These are phyloP conservation scores for Frieseomelitta varia DNA, from an alignment of 1,140 invertebrate genomes.

Conservation along the genomic window DNA sequence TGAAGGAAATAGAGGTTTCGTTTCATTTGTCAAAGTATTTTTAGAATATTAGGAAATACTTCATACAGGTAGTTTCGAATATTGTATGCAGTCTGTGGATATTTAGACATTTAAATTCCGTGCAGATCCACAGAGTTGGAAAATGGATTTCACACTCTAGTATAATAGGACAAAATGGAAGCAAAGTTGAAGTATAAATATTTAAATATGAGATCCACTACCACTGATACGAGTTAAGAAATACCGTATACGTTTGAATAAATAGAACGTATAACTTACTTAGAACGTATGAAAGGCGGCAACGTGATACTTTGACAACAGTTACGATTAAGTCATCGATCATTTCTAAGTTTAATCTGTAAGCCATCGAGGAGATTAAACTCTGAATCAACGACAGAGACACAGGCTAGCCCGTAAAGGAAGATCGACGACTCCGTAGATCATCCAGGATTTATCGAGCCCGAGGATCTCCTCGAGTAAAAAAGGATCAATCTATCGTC, in stretches of 20 bases:
- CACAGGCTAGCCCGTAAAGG: slow-evolving; percentile 7
- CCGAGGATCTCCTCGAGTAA: not conserved
- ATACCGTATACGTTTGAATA: not conserved
- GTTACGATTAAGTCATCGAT: slow-evolving; percentile 34
- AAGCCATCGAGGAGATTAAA: not conserved
- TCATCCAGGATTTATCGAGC: slow-evolving; percentile 47
- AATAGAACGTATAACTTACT: not conserved
- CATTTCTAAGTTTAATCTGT: not conserved
- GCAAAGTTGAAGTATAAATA: not conserved
- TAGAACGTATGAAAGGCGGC: not conserved
- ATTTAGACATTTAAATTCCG: not conserved
- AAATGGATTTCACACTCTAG: not conserved
- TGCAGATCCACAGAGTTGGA: not conserved
- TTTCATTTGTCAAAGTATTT: too few species aligned
- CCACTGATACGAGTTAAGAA: not conserved
- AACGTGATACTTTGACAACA: not conserved
- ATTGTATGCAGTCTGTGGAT: too few species aligned
- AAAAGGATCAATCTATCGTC: slow-evolving; percentile 48
- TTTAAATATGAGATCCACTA: not conserved
- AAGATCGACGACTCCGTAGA: slow-evolving; percentile 38
- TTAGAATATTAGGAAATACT: too few species aligned
- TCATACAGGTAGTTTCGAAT: too few species aligned
- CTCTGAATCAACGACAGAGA: slow-evolving; percentile 13
- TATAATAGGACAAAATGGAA: not conserved
- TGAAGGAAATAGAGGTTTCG: too few species aligned